phyloP scores from a whole-genome alignment of 2,797 vertebrate genomes.

The Coranthus polyacanthus region DNA sequence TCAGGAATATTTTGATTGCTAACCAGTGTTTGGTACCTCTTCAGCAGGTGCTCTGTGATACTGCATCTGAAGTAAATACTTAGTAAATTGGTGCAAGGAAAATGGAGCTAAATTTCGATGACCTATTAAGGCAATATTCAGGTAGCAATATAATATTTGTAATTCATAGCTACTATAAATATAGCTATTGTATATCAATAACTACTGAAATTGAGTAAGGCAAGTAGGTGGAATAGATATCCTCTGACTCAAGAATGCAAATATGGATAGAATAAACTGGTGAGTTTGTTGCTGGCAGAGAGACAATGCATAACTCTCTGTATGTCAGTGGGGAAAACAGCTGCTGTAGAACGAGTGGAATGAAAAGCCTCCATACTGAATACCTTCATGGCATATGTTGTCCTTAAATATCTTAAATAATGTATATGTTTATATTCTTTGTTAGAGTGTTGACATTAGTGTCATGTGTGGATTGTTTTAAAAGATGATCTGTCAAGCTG shows the following conservation, averaged over 20 bases:
- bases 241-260: constrained; percentile 36
- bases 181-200: background rate
- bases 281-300: constrained; percentile 27
- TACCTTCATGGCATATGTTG: constrained; percentile 24
- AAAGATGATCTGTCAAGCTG: background rate
- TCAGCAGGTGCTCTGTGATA: constrained; percentile 9
- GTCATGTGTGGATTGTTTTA: constrained; percentile 4
- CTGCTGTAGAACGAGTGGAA: constrained; percentile 41
- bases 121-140: too few relatives aligned
- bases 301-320: constrained; percentile 25
- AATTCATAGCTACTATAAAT: background rate
- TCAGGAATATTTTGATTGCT: constrained; percentile 31
- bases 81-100: too few relatives aligned
- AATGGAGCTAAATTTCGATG: too few relatives aligned
- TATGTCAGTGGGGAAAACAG: constrained; percentile 9
- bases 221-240: constrained; percentile 8
- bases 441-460: constrained; percentile 1
- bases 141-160: background rate
- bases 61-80: too few relatives aligned
- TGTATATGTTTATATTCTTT: background rate
- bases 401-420: constrained; percentile 13
- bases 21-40: constrained; percentile 16
- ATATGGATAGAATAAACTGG: constrained; percentile 20
- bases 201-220: constrained; percentile 2
- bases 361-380: constrained; percentile 29